A percentile compares a stretch with the other conserved stretches of the same genome.
phyloP scores from a whole-genome alignment of 2,797 vertebrate genomes.

The Myotis daubentonii region DNA sequence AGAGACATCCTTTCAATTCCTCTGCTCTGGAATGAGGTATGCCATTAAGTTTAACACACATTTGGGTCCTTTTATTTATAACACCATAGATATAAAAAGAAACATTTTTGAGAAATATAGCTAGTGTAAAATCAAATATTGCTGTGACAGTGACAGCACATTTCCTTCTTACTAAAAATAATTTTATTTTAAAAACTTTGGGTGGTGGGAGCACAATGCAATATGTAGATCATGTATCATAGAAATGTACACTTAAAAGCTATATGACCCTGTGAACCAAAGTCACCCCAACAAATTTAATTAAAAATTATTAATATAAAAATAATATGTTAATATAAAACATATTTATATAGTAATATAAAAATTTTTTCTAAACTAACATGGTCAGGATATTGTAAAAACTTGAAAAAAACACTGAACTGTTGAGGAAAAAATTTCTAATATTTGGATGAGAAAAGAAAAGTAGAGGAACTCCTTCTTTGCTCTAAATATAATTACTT shows the following conservation, averaged over 20 bases:
- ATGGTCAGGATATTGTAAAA: not conserved
- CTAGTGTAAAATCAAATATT: conserved; percentile 9
- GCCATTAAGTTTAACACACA: not conserved
- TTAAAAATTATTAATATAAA: not conserved
- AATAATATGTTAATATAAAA: too few relatives aligned
- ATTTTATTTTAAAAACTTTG: conserved; percentile 39
- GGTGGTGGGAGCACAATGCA: not conserved
- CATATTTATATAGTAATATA: not conserved
- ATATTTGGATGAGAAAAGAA: conserved; percentile 28
- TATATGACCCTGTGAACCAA: not conserved
- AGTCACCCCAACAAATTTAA: not conserved
- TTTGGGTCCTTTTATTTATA: conserved; percentile 41
- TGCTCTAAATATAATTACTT: conserved; percentile 2
- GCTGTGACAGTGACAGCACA: not conserved
- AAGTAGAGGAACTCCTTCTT: not conserved
- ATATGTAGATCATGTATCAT: not conserved
- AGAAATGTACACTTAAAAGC: not conserved
- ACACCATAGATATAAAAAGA: not conserved
- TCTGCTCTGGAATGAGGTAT: not conserved
- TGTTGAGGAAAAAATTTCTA: not conserved
- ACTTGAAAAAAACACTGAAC: not conserved
- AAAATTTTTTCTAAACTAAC: conserved; percentile 27
- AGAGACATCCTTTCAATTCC: conserved; percentile 17
- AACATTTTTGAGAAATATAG: conserved; percentile 24
- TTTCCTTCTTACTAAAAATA: conserved; percentile 9